Base-by-base conservation (phyloP, 1,140 invertebrate species). In the Nomia melanderi region DNA sequence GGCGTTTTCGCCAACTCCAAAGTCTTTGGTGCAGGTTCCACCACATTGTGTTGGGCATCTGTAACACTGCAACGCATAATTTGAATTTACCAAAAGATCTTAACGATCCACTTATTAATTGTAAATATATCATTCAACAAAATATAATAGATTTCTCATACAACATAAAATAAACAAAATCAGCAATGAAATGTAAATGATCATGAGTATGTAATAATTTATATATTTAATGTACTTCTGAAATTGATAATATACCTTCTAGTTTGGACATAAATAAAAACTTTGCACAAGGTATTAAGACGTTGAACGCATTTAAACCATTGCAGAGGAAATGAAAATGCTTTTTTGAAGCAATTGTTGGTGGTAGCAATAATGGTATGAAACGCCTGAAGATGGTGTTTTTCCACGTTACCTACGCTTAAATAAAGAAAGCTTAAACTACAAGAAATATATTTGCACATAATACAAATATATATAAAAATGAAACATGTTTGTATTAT, bases 1-100 rank as follows among this genome's bases (percentile, higher is more conserved):
- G 89, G 81, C 81, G 90, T 77, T 87, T 90, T 92, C 11, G 87
- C 82, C 77, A 92, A 71, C 76, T 93, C 92, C 88, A 92, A 76
- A 41, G 88, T 90, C 66, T 87, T 89, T 9, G 85, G 77, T 67
- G 73, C 50, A 67, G 79, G 27, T 57, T 79, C 66, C 44, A 77
- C 69, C 39, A 83, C 87, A 89, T 89, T 85, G 76, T 89, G 81
- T 47, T 87, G 87, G 25, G 23, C 78, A 33, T 90, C 89, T 84
- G 80, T 57, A 84, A 85, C 73, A 75, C 90, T 91, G 82, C 62
- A 91, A 90, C 56, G 82, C 81, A 74, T 50, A 78, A 84, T 74
- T 47, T 79, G 33, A 77, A 53, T 59, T 86, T 70, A 60, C 25
- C 59, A 79, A 9, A 25, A 25, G 7, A 53, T 50, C 20, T 25